Conservation (phyloP, 2,797 vertebrate genomes). For the Ataeniobius toweri region DNA sequence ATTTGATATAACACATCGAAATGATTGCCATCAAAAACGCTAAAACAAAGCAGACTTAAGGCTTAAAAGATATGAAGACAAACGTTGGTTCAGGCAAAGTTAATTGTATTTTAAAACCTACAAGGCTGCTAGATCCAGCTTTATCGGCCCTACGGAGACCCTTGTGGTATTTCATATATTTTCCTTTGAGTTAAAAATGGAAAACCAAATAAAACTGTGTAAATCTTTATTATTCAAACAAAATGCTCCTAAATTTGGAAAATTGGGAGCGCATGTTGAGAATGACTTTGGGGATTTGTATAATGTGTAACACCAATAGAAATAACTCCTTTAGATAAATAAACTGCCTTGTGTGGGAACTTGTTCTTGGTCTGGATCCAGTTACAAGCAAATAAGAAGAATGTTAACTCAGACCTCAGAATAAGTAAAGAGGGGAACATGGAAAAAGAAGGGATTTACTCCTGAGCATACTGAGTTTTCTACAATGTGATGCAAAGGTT, state of each 20-base stretch:
- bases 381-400: constrained; percentile 34
- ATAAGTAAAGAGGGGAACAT: background rate
- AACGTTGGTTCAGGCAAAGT: constrained; percentile 4
- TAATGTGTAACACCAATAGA: constrained; percentile 66
- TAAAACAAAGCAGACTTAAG: background rate
- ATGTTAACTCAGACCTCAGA: constrained; percentile 19
- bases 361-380: constrained; percentile 47
- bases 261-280: constrained; percentile 43
- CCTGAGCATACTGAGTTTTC: constrained; percentile 18
- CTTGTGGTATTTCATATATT: constrained; percentile 55
- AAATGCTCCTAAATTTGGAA: constrained; percentile 41
- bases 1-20: constrained; percentile 19
- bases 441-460: background rate
- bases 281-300: constrained; percentile 53
- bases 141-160: constrained; percentile 54
- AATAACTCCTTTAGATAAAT: constrained; percentile 56
- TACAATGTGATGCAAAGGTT: constrained; percentile 35
- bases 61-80: constrained; percentile 17
- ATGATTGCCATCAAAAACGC: background rate
- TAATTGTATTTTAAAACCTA: constrained; percentile 7
- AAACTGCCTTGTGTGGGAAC: constrained; percentile 51
- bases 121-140: constrained; percentile 34
- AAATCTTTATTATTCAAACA: constrained; percentile 62
- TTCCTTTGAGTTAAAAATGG: constrained; percentile 57
- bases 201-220: constrained; percentile 40